Evolutionary conservation across 2,888 invertebrate genomes (phyloP).

Genomic region (Aporophyla nigra): DNA sequence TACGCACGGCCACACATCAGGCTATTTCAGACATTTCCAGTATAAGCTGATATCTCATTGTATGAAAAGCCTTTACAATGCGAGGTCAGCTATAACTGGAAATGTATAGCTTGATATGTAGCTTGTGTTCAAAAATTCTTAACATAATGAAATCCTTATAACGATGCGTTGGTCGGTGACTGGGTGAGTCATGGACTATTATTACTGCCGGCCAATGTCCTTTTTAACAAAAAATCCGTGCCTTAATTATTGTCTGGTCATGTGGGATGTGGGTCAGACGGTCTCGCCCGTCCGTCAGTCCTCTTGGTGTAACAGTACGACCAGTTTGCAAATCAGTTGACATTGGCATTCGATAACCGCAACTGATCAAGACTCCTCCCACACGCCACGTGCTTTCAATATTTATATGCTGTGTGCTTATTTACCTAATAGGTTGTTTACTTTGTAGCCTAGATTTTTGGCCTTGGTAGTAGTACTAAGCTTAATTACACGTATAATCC

Average conservation of each 20-base stretch:
- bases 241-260: slow-evolving; percentile 69
- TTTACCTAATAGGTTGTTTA: slow-evolving; percentile 1
- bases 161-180: slow-evolving; percentile 35
- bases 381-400: slow-evolving; percentile 59
- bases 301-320: slow-evolving; percentile 79
- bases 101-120: too few relatives aligned
- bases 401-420: slow-evolving; percentile 41
- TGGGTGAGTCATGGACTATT: slow-evolving; percentile 44
- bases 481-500: not conserved
- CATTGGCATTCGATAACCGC: slow-evolving; percentile 84
- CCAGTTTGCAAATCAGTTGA: slow-evolving; percentile 87
- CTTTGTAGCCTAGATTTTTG: not conserved
- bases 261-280: slow-evolving; percentile 80
- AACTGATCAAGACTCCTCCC: slow-evolving; percentile 63
- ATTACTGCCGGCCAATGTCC: slow-evolving; percentile 49
- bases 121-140: slow-evolving; percentile 18
- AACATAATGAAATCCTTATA: slow-evolving; percentile 41
- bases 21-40: too few relatives aligned
- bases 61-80: too few relatives aligned
- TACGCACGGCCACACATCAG: not conserved
- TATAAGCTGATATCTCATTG: too few relatives aligned
- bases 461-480: not conserved
- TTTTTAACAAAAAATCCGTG: slow-evolving; percentile 64
- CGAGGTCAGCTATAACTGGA: too few relatives aligned
- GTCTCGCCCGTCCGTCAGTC: slow-evolving; percentile 60